Evolutionary conservation across 2,888 invertebrate genomes (phyloP), one percentile per base, ranked within the genome.

Genomic region (Sipha maydis): DNA sequence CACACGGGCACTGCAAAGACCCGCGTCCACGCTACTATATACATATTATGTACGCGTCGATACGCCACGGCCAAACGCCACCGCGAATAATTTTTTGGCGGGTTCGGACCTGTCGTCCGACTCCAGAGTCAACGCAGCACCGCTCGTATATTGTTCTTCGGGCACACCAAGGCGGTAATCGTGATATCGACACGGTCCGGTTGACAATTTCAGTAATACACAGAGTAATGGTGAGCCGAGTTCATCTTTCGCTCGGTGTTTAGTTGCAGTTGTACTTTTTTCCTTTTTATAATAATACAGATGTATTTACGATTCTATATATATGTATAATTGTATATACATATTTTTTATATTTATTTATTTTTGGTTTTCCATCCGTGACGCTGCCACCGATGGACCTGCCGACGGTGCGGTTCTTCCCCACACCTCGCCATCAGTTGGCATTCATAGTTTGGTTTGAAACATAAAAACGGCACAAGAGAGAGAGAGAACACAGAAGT

Each of bases 301-400:
- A 77, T 56, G 75, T 69, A 85, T 85, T 67, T 69, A 77, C 48
- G 69, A 48, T 38, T 83, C 31, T 17, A 73, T 83, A 76, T 61
- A 85, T n/a, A 75, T 85, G 38, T 84, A 76, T 83, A 75, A 76
- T 76, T 8, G 38, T 75, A 76, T 7, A 21, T 56, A 56, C 31
- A 38, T 61, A 34, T 54, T 86, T 79, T 86, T 86, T 86, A 61
- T 88, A 88, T 88, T 88, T 88, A 88, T 88, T 82, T 88, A 75
- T 88, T 88, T 88, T 82, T 67, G 82, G 61, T 88, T n/a, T n/a
- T 48, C 82, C 88, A 88, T 88, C 88, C 88, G 88, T 88, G 88
- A 88, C 88, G 88, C 31, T 82, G 61, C 75, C 61, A 28, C 76
- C 86, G 88, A 88, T 88, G 88, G 88, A 88, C 82, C 88, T 67